These are phyloP conservation scores for Andrena dorsata DNA, from an alignment of 2,888 invertebrate genomes.

Conservation along the genomic window DNA sequence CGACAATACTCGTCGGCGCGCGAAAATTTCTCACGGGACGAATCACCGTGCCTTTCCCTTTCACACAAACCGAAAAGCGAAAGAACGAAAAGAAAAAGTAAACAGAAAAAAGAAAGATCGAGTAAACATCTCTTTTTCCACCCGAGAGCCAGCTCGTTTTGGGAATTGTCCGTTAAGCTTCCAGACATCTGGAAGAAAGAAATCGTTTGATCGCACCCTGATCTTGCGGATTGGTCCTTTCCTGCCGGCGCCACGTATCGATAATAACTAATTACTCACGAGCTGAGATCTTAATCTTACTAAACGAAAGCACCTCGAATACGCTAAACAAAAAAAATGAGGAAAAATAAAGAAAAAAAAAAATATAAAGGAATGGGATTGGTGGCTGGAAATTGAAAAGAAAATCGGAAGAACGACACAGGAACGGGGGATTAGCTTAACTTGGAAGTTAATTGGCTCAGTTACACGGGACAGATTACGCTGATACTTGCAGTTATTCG, in stretches of 20 bases:
- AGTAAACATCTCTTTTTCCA: slow-evolving; percentile 49
- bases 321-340: slow-evolving; percentile 47
- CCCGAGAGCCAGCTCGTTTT: slow-evolving; percentile 69
- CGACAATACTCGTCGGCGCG: neutral
- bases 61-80: slow-evolving; percentile 16
- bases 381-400: slow-evolving; percentile 36
- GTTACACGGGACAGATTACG: slow-evolving; percentile 43
- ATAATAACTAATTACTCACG: slow-evolving; percentile 62
- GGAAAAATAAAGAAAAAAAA: neutral
- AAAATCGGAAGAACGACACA: slow-evolving; percentile 35
- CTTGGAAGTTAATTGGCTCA: slow-evolving; percentile 37
- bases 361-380: slow-evolving; percentile 32
- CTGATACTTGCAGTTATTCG: slow-evolving; percentile 19
- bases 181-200: slow-evolving; percentile 44
- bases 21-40: neutral
- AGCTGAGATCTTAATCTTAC: slow-evolving; percentile 70
- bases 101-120: slow-evolving; percentile 18
- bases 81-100: slow-evolving; percentile 5
- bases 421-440: slow-evolving; percentile 12
- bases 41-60: slow-evolving; percentile 7
- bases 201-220: slow-evolving; percentile 51
- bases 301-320: slow-evolving; percentile 67
- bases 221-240: slow-evolving; percentile 70
- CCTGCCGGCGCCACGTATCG: slow-evolving; percentile 49
- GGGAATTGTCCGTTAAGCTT: slow-evolving; percentile 47